Base-by-base conservation (phyloP, 2,888 invertebrate genomes). In the Synergus japonicus region DNA sequence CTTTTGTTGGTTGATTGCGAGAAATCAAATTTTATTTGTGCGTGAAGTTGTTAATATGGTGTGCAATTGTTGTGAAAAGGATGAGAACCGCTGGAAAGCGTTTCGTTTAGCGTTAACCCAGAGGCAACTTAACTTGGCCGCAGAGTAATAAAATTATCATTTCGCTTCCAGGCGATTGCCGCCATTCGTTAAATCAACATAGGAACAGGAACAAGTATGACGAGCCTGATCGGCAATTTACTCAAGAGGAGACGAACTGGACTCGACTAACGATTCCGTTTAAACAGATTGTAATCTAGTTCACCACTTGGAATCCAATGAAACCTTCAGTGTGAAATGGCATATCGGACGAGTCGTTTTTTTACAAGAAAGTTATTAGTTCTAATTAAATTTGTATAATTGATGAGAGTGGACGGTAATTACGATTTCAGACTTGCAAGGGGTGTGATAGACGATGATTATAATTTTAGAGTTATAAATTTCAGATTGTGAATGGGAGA, bases 51-150 rank as follows among this genome's bases (percentile, higher is more conserved):
- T 41, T 58, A 54, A 54, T 78, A 69, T 54, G 12, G 7, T 76
- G 7, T 76, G 46, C 69, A 60, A 60, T 13, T 29, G 54, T 12
- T 65, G 13, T 54, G 37, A 80, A 81, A 7, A 10, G 13, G 63
- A 84, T 89, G 90, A 90, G 89, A 89, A 86, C 85, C 90, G 86
- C 86, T 87, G 86, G 77, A 64, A 83, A 85, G 86, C 86, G 87
- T 88, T 89, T 84, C 82, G 87, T 87, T 86, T 87, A 87, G 85
- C 87, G 86, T 88, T 88, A 87, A 89, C 86, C 84, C 83, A 84
- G 84, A 87, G 84, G 81, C 84, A 80, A 85, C 80, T 78, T 76
- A 81, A 81, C 64, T 80, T 58, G 49, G 73, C 73, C 73, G 73
- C 54, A 54, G 54, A 73, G 73, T 73, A 49, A 73, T 73, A 73